A percentile compares a stretch with the other conserved stretches of the same genome.
Evolutionary conservation across 2,797 vertebrate genomes (phyloP).

Genomic region (Arremon brunneinucha): DNA sequence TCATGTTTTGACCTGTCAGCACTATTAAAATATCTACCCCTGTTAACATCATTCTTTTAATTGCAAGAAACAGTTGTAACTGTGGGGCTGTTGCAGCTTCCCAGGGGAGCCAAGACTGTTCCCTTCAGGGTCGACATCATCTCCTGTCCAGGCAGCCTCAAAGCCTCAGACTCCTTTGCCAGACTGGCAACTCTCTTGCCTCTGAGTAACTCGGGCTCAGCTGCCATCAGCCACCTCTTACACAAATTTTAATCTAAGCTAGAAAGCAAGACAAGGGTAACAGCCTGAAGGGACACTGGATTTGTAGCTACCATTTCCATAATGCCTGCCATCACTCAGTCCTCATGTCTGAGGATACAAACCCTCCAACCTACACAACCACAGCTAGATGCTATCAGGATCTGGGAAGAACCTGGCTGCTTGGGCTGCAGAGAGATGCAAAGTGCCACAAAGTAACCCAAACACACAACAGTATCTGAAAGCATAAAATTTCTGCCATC

Average conservation of each 20-base stretch:
- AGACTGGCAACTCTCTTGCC: background rate
- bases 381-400: rapidly evolving
- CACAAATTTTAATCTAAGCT: background rate
- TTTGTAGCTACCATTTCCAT: background rate
- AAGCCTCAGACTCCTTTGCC: background rate
- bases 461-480: background rate
- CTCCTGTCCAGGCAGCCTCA: background rate
- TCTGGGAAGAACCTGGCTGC: rapidly evolving
- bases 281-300: background rate
- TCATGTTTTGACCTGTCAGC: conserved; percentile 13
- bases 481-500: background rate
- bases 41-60: background rate
- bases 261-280: background rate
- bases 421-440: rapidly evolving
- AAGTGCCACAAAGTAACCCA: rapidly evolving
- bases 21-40: background rate
- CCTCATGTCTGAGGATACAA: background rate
- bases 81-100: background rate
- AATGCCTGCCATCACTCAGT: background rate
- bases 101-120: background rate
- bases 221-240: background rate
- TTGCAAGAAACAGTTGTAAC: background rate
- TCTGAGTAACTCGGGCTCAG: rapidly evolving
- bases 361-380: background rate
- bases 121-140: rapidly evolving